These are phyloP conservation scores for Meghimatium bilineatum DNA, from an alignment of 2,888 invertebrate species.

Conservation along the genomic window DNA sequence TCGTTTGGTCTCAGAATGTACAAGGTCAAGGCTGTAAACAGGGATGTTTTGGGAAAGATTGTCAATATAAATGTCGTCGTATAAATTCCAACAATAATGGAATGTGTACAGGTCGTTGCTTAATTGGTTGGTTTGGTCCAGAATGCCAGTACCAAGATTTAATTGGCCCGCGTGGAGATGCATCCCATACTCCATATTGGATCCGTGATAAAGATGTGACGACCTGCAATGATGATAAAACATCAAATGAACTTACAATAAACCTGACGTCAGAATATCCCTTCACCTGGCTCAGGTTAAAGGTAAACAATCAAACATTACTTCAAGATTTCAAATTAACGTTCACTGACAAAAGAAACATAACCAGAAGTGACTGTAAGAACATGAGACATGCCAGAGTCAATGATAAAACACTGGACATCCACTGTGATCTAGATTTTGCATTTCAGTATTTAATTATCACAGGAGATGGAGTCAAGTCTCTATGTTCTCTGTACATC, in stretches of 20 bases:
- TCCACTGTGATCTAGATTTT: slow-evolving; percentile 11
- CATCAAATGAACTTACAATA: not conserved
- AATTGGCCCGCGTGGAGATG: not conserved
- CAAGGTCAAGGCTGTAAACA: not conserved
- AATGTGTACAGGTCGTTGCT: not conserved
- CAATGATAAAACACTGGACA: slow-evolving; percentile 13
- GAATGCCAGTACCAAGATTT: slow-evolving; percentile 8
- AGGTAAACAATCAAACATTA: not conserved
- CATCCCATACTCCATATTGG: not conserved
- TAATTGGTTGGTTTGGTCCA: slow-evolving; percentile 5
- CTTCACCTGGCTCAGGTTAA: slow-evolving; percentile 14
- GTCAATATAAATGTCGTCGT: slow-evolving; percentile 4
- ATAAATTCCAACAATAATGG: not conserved
- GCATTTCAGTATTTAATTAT: not conserved
- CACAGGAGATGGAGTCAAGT: slow-evolving; percentile 11
- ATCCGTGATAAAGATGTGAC: not conserved
- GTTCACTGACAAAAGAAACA: not conserved
- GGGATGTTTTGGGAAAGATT: not conserved
- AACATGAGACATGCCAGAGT: slow-evolving; percentile 4
- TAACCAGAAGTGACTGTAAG: not conserved
- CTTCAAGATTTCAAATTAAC: not conserved
- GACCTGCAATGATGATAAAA: not conserved
- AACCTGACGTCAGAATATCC: not conserved
- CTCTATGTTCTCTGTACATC: slow-evolving; percentile 11
- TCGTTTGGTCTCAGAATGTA: not conserved